Percentiles rank a stretch among this genome's conserved stretches.
These are phyloP conservation scores for Strigamia crassipes DNA, from an alignment of 2,888 invertebrate genomes.

Conservation along the genomic window DNA sequence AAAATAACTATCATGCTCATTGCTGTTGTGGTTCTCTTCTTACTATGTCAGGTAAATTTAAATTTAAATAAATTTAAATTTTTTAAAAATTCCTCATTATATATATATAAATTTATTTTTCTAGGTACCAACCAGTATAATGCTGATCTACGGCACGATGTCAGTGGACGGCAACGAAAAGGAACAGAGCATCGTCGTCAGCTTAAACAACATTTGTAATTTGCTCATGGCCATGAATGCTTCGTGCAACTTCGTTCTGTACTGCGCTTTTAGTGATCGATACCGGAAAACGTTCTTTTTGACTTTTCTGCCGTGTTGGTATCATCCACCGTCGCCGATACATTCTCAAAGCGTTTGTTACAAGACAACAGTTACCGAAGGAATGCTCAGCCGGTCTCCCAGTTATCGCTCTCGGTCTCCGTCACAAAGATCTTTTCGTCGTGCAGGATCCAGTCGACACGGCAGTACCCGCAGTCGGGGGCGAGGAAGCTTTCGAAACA, in stretches of 20 bases:
- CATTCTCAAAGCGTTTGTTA: slow-evolving; percentile 49
- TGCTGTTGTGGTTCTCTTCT: slow-evolving; percentile 74
- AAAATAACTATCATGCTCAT: slow-evolving; percentile 77
- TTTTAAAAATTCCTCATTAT: too few species aligned
- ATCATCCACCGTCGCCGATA: slow-evolving; percentile 47
- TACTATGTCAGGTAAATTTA: slow-evolving; percentile 68
- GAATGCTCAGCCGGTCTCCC: slow-evolving; percentile 45
- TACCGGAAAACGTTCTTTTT: slow-evolving; percentile 67
- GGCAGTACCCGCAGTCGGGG: slow-evolving; percentile 43
- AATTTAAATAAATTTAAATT: too few species aligned
- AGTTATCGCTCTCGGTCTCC: slow-evolving; percentile 45
- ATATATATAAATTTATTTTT: too few species aligned
- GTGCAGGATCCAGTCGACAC: slow-evolving; percentile 24
- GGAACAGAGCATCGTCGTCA: slow-evolving; percentile 60
- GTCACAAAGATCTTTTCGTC: slow-evolving; percentile 42
- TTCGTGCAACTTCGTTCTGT: slow-evolving; percentile 76
- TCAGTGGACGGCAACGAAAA: slow-evolving; percentile 54
- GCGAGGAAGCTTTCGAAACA: slow-evolving; percentile 43
- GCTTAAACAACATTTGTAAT: slow-evolving; percentile 74
- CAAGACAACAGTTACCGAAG: slow-evolving; percentile 45
- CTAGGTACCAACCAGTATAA: slow-evolving; percentile 67
- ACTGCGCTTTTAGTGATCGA: slow-evolving; percentile 75
- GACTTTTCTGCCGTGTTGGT: slow-evolving; percentile 55
- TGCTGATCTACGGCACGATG: slow-evolving; percentile 63
- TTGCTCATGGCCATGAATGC: slow-evolving; percentile 73